phyloP scores from a whole-genome alignment of 2,797 vertebrate species.

The Lateolabrax maculatus region DNA sequence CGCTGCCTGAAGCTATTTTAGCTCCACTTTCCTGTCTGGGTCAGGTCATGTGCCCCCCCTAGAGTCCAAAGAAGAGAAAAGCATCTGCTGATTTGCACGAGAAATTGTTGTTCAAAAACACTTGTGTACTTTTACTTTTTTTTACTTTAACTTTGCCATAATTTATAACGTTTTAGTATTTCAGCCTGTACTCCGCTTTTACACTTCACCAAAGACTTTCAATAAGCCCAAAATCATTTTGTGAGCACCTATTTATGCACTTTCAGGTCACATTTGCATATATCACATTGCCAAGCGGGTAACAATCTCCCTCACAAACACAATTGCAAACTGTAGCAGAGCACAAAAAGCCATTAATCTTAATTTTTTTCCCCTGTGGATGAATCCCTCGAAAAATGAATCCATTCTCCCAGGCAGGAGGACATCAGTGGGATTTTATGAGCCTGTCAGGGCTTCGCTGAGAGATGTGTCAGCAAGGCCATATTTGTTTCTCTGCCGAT shows the following conservation, averaged over 20 bases:
- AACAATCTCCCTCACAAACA: constrained; percentile 39
- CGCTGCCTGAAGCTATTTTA: constrained; percentile 20
- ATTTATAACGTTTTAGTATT: neutral
- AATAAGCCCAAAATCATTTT: constrained; percentile 18
- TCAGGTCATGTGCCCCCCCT: constrained; percentile 36
- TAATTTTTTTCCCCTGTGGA: constrained; percentile 43
- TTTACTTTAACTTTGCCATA: neutral
- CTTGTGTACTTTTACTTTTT: neutral
- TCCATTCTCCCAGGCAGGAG: constrained; percentile 50
- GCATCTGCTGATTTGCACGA: constrained; percentile 32
- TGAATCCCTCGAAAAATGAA: constrained; percentile 56
- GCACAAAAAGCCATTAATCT: constrained; percentile 55
- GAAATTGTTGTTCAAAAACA: neutral
- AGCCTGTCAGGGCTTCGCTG: constrained; percentile 57
- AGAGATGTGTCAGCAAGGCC: constrained; percentile 51
- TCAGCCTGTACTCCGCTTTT: neutral
- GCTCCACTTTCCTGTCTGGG: constrained; percentile 7
- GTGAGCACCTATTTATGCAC: constrained; percentile 10
- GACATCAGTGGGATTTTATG: constrained; percentile 66
- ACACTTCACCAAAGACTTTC: neutral
- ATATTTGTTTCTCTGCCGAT: constrained; percentile 62
- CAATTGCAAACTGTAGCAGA: constrained; percentile 38
- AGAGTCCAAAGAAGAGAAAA: constrained; percentile 20
- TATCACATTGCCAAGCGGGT: constrained; percentile 31
- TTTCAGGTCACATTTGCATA: constrained; percentile 59